Evolutionary conservation across 2,797 vertebrate genomes (phyloP).

Genomic region (Pipistrellus kuhlii): DNA sequence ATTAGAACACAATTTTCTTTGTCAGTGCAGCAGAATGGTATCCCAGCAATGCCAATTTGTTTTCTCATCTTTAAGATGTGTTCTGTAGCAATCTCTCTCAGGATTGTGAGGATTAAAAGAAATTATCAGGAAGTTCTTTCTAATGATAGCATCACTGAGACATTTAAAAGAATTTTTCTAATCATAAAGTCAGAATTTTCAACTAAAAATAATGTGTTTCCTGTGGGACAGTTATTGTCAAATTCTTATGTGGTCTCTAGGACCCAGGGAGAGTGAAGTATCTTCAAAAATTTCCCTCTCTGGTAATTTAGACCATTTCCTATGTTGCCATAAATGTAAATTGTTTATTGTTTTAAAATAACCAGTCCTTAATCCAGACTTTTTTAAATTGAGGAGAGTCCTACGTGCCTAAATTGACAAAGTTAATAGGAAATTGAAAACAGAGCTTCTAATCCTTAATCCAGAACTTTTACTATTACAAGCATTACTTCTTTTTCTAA

Average conservation of each 20-base stretch:
- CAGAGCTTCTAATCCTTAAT: neutral
- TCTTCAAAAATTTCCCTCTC: neutral
- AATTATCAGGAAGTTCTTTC: conserved; percentile 11
- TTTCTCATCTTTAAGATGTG: conserved; percentile 45
- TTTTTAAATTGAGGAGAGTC: neutral
- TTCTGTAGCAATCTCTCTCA: neutral
- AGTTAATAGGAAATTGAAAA: conserved; percentile 33
- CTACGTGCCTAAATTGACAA: conserved; percentile 7
- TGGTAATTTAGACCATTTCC: neutral
- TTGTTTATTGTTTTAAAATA: conserved; percentile 47
- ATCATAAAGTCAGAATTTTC: conserved; percentile 45
- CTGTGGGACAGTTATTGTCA: neutral
- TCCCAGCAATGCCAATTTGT: neutral
- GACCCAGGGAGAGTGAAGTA: neutral
- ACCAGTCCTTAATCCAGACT: neutral
- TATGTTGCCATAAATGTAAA: conserved; percentile 22
- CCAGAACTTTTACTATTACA: conserved; percentile 22
- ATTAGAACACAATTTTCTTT: conserved; percentile 33
- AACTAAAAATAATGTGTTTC: conserved; percentile 15
- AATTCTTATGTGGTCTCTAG: neutral
- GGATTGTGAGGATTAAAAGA: conserved; percentile 16
- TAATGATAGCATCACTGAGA: conserved; percentile 2
- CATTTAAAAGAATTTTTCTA: conserved; percentile 47
- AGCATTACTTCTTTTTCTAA: conserved; percentile 32
- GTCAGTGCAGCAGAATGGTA: neutral